Conservation (phyloP, 2,797 vertebrate genomes). For the Gadopsis marmoratus region DNA sequence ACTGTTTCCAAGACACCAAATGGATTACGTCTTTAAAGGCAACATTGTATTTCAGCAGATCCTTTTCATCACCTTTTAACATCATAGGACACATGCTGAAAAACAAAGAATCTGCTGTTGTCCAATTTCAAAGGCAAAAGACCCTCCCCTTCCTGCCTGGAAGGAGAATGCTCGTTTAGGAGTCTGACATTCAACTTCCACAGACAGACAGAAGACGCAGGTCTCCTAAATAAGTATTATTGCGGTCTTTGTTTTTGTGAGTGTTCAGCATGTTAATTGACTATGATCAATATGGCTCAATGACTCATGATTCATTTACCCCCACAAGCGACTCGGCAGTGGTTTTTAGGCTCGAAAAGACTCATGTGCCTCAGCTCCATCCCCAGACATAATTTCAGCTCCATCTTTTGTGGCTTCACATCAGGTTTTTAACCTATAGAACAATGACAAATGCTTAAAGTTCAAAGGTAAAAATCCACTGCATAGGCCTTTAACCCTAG, state of each 20-base stretch:
- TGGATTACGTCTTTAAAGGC: neutral
- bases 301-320: slow-evolving; percentile 17
- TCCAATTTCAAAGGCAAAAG: slow-evolving; percentile 1
- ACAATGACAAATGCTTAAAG: neutral
- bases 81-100: neutral
- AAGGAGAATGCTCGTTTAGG: neutral
- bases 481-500: neutral
- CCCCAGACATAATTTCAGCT: neutral
- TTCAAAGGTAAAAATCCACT: neutral
- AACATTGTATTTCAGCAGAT: neutral
- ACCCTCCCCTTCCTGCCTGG: slow-evolving; percentile 6
- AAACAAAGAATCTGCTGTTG: slow-evolving; percentile 2
- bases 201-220: neutral
- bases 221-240: neutral
- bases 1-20: slow-evolving; percentile 1
- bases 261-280: slow-evolving; percentile 10
- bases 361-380: neutral
- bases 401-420: neutral
- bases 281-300: slow-evolving; percentile 30
- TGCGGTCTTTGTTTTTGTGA: neutral
- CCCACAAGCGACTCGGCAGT: neutral
- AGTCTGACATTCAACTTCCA: neutral
- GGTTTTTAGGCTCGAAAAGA: neutral
- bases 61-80: neutral
- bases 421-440: neutral